A percentile compares a stretch with the other conserved stretches of the same genome.
Evolutionary conservation across 2,888 invertebrate species (phyloP).

Genomic region (Leucophenga montana): DNA sequence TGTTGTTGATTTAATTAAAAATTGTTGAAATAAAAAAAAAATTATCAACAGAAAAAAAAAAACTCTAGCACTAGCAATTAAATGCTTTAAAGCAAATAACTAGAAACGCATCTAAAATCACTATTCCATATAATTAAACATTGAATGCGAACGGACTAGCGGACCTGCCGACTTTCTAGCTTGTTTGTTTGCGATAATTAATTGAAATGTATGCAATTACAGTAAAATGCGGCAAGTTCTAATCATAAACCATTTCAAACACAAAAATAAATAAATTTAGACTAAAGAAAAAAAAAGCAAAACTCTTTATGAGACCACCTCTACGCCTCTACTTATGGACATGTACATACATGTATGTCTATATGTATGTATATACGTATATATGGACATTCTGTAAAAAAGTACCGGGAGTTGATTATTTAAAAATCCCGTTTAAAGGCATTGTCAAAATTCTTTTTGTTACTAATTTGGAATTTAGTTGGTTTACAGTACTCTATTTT

Average conservation of each 20-base stretch:
- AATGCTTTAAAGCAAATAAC: too few relatives aligned
- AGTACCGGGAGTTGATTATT: too few relatives aligned
- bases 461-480: too few relatives aligned
- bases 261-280: neutral
- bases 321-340: too few relatives aligned
- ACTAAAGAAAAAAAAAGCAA: neutral
- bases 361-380: neutral
- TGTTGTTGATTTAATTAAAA: constrained; percentile 18
- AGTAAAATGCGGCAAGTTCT: too few relatives aligned
- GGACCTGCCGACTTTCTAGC: too few relatives aligned
- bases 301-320: too few relatives aligned
- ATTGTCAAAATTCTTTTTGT: too few relatives aligned
- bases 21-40: constrained; percentile 40
- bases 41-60: constrained; percentile 39
- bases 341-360: neutral
- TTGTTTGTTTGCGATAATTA: neutral
- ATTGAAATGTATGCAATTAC: neutral
- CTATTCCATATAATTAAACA: constrained; percentile 1
- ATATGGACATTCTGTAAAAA: too few relatives aligned
- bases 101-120: constrained; percentile 22
- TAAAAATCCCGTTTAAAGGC: too few relatives aligned
- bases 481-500: too few relatives aligned
- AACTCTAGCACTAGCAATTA: constrained; percentile 24
- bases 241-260: too few relatives aligned
- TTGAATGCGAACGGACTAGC: neutral